phyloP scores from a whole-genome alignment of 2,113 vertebrate genomes.

The Podarcis muralis region DNA sequence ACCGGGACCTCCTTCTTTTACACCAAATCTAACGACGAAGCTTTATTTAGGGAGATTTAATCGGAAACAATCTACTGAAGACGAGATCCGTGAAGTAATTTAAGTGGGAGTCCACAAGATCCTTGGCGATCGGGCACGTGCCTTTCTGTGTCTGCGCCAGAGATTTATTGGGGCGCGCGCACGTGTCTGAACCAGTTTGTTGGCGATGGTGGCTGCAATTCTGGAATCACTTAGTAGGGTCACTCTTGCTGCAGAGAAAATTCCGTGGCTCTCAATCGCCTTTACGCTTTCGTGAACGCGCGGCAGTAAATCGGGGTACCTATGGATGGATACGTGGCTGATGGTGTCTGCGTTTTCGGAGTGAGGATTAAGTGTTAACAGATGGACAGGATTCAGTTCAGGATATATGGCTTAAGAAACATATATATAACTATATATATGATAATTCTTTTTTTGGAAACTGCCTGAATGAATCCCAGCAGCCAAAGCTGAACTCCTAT shows the following conservation, averaged over 20 bases:
- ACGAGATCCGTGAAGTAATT: background rate
- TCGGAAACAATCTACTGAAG: background rate
- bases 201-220: background rate
- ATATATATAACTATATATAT: background rate
- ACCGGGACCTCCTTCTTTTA: background rate
- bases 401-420: background rate
- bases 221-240: background rate
- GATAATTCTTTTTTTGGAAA: background rate
- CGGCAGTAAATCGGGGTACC: background rate
- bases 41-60: too few species aligned
- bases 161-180: background rate
- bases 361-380: background rate
- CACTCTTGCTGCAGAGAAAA: background rate
- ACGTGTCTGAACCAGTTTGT: background rate
- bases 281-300: background rate
- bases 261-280: background rate
- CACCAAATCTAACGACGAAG: background rate
- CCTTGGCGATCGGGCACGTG: background rate
- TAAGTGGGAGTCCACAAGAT: background rate
- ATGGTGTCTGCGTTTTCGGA: background rate
- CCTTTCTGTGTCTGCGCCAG: background rate
- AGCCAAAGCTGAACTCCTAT: background rate
- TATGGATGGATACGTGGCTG: too few species aligned
- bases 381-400: background rate
- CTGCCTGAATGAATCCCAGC: background rate